Evolutionary conservation across 2,888 invertebrate genomes (phyloP), one percentile per base, ranked within the genome.

Genomic region (Pelosia muscerda): DNA sequence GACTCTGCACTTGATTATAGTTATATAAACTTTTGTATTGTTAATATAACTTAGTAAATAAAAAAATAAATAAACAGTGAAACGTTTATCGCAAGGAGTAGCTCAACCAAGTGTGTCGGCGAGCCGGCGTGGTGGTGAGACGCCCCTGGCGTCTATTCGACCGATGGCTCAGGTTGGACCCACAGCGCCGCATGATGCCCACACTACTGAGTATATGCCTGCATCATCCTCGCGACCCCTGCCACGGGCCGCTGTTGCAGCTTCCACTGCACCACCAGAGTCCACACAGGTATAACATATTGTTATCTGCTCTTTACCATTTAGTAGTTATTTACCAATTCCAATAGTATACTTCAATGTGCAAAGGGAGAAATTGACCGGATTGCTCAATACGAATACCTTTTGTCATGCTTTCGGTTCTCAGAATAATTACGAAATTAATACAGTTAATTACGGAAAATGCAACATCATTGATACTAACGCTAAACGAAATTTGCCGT

Each of bases 81-180:
- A 22, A 58, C 34, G 86, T 49, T 26, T 65, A 60, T 65, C 34
- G 65, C 62, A 74, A 90, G 95, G 95, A 63, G 92, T 94, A 74
- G 93, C 90, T 0, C 95, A 93, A 74, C 94, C 93, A 77, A 94
- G 94, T 77, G 94, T 94, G 72, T 87, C 95, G 53, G 96, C 95
- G 19, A 84, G 95, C 26, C 96, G 97, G 89, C 96, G 97, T 72
- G 97, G 97, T 3, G 96, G 97, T 8, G 97, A 98, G 87, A 98
- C 98, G 0, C 98, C 95, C 62, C 85, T 98, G 73, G 99, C 99
- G 25, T 98, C 98, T 81, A 99, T 99, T 83, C 96, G 98, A 49
- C 99, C 99, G 0, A 98, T 99, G 77, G 97, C 97, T 26, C 97
- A 97, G 62, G 97, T 98, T 66, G 95, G 97, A 60, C 98, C 98